Evolutionary conservation across 2,113 vertebrate genomes (phyloP), one percentile per base, ranked within the genome.

Genomic region (Myotis yumanensis): DNA sequence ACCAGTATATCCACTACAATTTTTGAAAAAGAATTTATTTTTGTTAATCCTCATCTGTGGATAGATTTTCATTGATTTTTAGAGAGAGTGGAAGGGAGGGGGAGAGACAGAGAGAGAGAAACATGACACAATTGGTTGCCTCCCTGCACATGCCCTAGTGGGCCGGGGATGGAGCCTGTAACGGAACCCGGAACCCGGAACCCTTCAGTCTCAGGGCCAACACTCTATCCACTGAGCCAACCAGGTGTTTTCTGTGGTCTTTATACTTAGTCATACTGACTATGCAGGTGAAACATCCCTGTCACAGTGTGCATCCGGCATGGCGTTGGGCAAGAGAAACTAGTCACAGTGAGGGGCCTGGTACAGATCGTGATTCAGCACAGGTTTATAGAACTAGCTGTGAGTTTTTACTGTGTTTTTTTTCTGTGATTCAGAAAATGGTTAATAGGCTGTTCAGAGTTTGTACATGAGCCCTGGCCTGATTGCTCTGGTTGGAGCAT

Each of bases 11-110:
- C 37, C 25, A 43, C 35, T 40, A 37, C 35, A 40, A 72, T 72
- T 40, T 37, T 23, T 12, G 40, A 40, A 37, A 40, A 48, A 82
- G 80, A 46, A 68, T 86, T 94, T 93, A n/a, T 43, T 40, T 54
- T 54, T 22, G 54, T 59, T 59, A 59, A 59, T 59, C 57, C 57
- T 59, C 10, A 11, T 11, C 23, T 59, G 23, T 11, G 10, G 23
- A 25, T 59, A 25, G 25, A 59, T 57, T 57, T 23, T 22, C 54
- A 57, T 57, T 23, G 54, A 57, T 57, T 23, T 57, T 57, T 57
- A 23, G 22, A 57, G 54, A 57, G 54, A 23, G 22, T 57, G 54
- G 22, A 57, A 59, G 57, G 23, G 10, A 59, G 23, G 23, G 57
- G 57, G 23, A 25, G 57, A 59, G 23, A 59, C 57, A 59, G 8